Base-by-base conservation (phyloP, 2,888 invertebrate genomes). In the Hydrotaea cyrtoneurina region DNA sequence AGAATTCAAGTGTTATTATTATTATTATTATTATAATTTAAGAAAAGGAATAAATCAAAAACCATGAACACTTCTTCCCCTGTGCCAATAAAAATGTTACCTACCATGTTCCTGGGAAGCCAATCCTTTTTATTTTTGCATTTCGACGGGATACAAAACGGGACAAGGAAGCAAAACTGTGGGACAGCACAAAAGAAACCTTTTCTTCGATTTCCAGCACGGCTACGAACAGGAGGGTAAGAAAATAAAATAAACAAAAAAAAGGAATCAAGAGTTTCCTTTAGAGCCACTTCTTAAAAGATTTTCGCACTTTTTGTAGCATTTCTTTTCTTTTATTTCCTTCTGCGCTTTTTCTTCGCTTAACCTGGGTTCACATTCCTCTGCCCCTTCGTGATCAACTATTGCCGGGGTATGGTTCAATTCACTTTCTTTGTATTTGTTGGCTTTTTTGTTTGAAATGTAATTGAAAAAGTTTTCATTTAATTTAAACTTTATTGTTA, bases 391-490 rank as follows among this genome's bases (percentile, higher is more conserved):
- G 2, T 66, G 21, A 21, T 66, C 43, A 5, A 2, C 15, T 17
- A 19, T 66, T 66, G 19, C 17, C 4, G 36, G 26, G 39, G 19
- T 43, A 17, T 21, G 5, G 21, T 66, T 43, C 64, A 64, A 39
- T 36, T 5, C 39, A 26, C 50, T 23, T 59, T 59, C 59, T 59
- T 59, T 21, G 55, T 55, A 17, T 59, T 26, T 10, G 36, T 64
- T 64, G 5, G 66, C 87, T 57, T 69, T 74, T 82, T 78, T 84
- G 64, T 72, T 78, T 78, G 31, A 84, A 78, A 86, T 86, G 86
- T 87, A 87, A 87, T 87, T 87, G 87, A 87, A 87, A 87, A 87
- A 87, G 86, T 87, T 87, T 87, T 87, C 82, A 87, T 86, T 86
- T 84, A 86, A 87, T 87, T 86, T 86, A 87, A 87, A 87, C 86